These are phyloP conservation scores for Gryllus longicercus DNA, from an alignment of 2,888 invertebrate species.

Conservation along the genomic window DNA sequence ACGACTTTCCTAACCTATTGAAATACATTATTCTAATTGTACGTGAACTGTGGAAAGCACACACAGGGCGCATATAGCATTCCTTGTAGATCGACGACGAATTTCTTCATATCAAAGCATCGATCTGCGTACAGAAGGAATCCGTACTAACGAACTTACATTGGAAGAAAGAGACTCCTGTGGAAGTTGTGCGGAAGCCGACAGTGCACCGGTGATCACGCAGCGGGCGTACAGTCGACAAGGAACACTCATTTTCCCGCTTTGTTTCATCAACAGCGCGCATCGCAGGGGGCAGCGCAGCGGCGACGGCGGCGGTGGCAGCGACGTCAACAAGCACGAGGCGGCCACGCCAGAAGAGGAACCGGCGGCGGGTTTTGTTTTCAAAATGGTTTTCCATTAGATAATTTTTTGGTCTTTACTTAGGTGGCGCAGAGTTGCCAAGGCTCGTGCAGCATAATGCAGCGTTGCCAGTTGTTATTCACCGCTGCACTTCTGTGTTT, in stretches of 20 bases:
- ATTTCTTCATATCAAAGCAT: too few species aligned
- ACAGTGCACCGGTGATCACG: not conserved
- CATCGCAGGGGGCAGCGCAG: not conserved
- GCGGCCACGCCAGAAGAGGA: not conserved
- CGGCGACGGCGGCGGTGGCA: not conserved
- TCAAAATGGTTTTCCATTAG: constrained; percentile 1
- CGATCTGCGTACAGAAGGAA: too few species aligned
- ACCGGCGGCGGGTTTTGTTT: not conserved
- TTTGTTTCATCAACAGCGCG: not conserved
- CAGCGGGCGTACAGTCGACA: not conserved
- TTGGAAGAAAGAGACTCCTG: not conserved
- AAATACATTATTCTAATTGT: too few species aligned
- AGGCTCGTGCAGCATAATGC: not conserved
- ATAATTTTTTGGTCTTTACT: not conserved
- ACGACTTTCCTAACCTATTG: too few species aligned
- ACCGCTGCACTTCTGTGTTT: constrained; percentile 9
- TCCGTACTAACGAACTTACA: not conserved
- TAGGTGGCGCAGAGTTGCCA: not conserved
- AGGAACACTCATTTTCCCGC: not conserved
- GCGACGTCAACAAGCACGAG: not conserved
- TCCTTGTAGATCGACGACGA: too few species aligned
- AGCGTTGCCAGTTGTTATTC: constrained; percentile 17
- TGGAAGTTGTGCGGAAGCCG: not conserved
- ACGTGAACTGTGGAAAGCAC: not conserved
- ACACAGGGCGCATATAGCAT: too few species aligned